Percentiles rank a stretch among this genome's conserved stretches.
Conservation (phyloP, 2,797 vertebrate species). For the Dendrocincla fuliginosa region DNA sequence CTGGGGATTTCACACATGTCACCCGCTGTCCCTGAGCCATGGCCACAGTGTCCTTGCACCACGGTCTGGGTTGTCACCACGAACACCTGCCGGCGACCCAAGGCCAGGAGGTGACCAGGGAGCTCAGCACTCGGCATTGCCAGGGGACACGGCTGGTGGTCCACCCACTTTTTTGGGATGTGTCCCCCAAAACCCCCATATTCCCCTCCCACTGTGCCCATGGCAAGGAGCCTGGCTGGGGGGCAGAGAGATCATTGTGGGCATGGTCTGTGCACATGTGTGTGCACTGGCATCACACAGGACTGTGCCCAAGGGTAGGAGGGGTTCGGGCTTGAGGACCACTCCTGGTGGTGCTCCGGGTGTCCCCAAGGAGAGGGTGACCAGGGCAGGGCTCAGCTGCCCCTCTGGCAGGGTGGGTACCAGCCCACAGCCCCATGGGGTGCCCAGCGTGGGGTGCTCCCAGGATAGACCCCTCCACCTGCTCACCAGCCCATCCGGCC, state of each 20-base stretch:
- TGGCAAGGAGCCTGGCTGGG: neutral
- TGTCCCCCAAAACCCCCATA: neutral
- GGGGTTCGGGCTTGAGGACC: fast-evolving
- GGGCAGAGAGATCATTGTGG: fast-evolving
- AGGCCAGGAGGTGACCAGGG: neutral
- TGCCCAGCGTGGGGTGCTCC: neutral
- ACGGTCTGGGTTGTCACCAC: neutral
- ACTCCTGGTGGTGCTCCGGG: neutral
- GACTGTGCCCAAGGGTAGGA: fast-evolving
- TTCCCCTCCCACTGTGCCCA: fast-evolving
- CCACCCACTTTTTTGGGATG: neutral
- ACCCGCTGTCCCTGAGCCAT: neutral
- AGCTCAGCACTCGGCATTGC: neutral
- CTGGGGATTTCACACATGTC: neutral
- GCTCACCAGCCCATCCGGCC: neutral
- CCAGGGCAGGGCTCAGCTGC: neutral
- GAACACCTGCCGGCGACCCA: neutral
- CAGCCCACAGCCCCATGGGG: fast-evolving
- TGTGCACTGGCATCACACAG: neutral
- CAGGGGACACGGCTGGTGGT: neutral
- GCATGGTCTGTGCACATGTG: fast-evolving
- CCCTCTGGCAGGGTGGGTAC: neutral
- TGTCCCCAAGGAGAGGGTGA: neutral
- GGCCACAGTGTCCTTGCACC: neutral
- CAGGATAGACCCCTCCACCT: neutral